Conservation (phyloP, 2,888 invertebrate genomes). For the Linnaemya vulpina region DNA sequence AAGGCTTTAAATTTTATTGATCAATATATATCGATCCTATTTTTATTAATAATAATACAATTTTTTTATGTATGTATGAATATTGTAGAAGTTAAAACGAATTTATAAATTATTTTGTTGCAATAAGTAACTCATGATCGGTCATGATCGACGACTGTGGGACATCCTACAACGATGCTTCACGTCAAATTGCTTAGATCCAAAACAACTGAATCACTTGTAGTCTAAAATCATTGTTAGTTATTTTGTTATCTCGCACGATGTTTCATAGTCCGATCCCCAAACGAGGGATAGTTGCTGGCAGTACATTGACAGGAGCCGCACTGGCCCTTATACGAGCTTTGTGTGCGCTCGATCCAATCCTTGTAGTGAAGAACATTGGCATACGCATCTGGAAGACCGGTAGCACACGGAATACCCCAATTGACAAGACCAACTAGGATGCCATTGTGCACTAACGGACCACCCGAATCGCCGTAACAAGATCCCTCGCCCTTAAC, state of each 20-base stretch:
- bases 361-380: constrained; percentile 76
- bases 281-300: constrained; percentile 74
- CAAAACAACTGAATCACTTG: too few relatives aligned
- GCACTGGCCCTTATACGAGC: constrained; percentile 64
- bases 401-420: constrained; percentile 80
- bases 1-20: too few relatives aligned
- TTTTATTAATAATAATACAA: too few relatives aligned
- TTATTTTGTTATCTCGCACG: background rate
- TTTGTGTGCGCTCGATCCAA: constrained; percentile 76
- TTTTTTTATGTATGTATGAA: too few relatives aligned
- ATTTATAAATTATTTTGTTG: too few relatives aligned
- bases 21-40: too few relatives aligned
- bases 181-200: too few relatives aligned
- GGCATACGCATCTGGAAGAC: constrained; percentile 79
- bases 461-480: constrained; percentile 81
- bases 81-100: too few relatives aligned
- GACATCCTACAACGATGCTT: too few relatives aligned
- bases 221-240: too few relatives aligned
- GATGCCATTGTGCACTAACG: constrained; percentile 75
- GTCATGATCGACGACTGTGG: too few relatives aligned
- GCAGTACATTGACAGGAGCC: constrained; percentile 75
- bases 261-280: background rate
- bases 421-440: constrained; percentile 81
- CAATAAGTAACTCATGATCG: too few relatives aligned
- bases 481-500: constrained; percentile 84